Base-by-base conservation (phyloP, 1,140 invertebrate species). In the Anoplophora glabripennis region DNA sequence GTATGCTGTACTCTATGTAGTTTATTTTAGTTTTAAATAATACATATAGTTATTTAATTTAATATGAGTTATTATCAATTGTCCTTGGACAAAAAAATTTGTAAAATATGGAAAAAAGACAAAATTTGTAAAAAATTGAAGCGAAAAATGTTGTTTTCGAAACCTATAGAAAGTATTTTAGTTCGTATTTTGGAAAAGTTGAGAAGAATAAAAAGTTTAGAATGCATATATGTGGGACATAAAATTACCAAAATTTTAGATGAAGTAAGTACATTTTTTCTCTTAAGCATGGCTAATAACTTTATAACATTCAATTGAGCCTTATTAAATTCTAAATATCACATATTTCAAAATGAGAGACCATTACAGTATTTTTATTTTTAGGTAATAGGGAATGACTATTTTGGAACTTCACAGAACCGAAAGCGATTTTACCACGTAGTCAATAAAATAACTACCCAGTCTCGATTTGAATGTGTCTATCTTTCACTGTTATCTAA, bases 381-480 rank as follows among this genome's bases (percentile, higher is more conserved):
- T 8, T 21, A 48, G 46, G 28, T 58, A 4, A 48, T 58, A n/a
- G 41, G 40, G 33, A 53, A 58, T 7, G 37, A 52, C 8, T 58
- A 58, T 14, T 58, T 58, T 14, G 57, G 57, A 15, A 53, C 15
- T 10, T 34, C 47, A 11, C 10, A 28, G 15, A 51, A 58, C 37
- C n/a, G 48, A 21, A 58, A 35, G 14, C 34, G 48, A 10, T 58
- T 58, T 42, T 58, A 58, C 14, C 10, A 42, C 34, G 10, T 58
- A 10, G 57, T 58, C 5, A 41, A 53, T 12, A 51, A 35, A 10
- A 45, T 58, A 33, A 34, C 51, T 35, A 58, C 57, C 3, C 57
- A 58, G 35, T 58, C 57, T 28, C 14, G 38, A 1, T 34, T 28
- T n/a, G 57, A 58, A 15, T 58, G 57, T 40, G 37, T 58, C n/a